Evolutionary conservation across 2,888 invertebrate genomes (phyloP).

Genomic region (Bedellia somnulentella): DNA sequence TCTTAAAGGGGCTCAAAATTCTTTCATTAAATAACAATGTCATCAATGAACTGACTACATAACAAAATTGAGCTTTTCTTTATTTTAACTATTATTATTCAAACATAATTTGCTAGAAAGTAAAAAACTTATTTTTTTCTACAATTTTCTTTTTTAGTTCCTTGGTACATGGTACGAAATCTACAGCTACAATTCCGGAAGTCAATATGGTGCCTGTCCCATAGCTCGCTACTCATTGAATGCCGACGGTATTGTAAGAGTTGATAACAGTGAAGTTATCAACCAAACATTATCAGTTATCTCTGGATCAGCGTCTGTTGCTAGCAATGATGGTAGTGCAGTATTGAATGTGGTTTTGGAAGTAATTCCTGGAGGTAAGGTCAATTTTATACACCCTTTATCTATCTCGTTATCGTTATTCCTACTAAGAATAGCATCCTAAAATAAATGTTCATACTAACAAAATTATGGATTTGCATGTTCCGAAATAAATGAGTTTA

Average conservation of each 20-base stretch:
- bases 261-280: conserved; percentile 10
- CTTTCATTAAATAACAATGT: too few species aligned
- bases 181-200: conserved; percentile 33
- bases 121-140: not conserved
- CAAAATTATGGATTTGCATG: too few species aligned
- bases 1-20: too few species aligned
- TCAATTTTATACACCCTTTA: conserved; percentile 29
- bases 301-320: conserved; percentile 33
- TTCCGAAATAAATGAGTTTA: too few species aligned
- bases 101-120: too few species aligned
- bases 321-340: conserved; percentile 34
- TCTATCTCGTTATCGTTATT: too few species aligned
- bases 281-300: conserved; percentile 15
- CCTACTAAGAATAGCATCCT: too few species aligned
- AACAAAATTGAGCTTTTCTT: too few species aligned
- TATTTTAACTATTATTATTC: too few species aligned
- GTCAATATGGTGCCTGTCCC: conserved; percentile 58
- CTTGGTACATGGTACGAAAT: conserved; percentile 63
- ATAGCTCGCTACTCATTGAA: conserved; percentile 40
- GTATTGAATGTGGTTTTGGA: conserved; percentile 62
- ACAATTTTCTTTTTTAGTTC: conserved; percentile 24
- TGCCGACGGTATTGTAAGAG: conserved; percentile 14
- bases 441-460: too few species aligned
- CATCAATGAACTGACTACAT: too few species aligned
- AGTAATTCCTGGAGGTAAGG: conserved; percentile 36